A percentile compares a stretch with the other conserved stretches of the same genome.
phyloP scores from a whole-genome alignment of 2,113 vertebrate genomes.

The Leptobrachium leishanense region DNA sequence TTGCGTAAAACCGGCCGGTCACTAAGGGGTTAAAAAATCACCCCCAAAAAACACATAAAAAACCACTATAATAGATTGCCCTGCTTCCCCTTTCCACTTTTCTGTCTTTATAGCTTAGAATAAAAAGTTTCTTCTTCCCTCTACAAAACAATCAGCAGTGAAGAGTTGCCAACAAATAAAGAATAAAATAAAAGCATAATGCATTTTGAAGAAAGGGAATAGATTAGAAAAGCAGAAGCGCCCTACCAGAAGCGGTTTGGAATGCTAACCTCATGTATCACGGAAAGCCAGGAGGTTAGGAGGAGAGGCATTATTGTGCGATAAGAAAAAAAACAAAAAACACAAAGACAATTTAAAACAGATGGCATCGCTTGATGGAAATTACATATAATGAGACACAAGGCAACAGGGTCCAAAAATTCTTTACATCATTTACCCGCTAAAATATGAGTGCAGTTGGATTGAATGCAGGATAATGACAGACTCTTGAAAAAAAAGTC shows the following conservation, averaged over 20 bases:
- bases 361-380: slow-evolving; percentile 31
- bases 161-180: too few species aligned
- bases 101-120: too few species aligned
- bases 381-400: slow-evolving; percentile 31
- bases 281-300: slow-evolving; percentile 7
- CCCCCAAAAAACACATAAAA: too few species aligned
- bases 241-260: neutral
- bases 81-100: too few species aligned
- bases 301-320: slow-evolving; percentile 15
- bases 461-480: slow-evolving; percentile 22
- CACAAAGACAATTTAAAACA: slow-evolving; percentile 34
- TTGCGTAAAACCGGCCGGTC: too few species aligned
- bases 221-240: too few species aligned
- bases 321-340: slow-evolving; percentile 5
- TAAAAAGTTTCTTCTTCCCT: too few species aligned
- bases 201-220: too few species aligned
- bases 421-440: slow-evolving; percentile 39
- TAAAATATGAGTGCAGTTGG: slow-evolving; percentile 19
- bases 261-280: slow-evolving; percentile 10
- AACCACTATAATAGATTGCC: too few species aligned
- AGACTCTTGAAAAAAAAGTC: slow-evolving; percentile 50
- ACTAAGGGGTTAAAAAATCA: too few species aligned
- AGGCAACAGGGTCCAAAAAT: slow-evolving; percentile 25
- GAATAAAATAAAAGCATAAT: too few species aligned
- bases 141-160: too few species aligned